These are phyloP conservation scores for Lasioglossum vierecki DNA, from an alignment of 2,888 invertebrate species.

Conservation along the genomic window DNA sequence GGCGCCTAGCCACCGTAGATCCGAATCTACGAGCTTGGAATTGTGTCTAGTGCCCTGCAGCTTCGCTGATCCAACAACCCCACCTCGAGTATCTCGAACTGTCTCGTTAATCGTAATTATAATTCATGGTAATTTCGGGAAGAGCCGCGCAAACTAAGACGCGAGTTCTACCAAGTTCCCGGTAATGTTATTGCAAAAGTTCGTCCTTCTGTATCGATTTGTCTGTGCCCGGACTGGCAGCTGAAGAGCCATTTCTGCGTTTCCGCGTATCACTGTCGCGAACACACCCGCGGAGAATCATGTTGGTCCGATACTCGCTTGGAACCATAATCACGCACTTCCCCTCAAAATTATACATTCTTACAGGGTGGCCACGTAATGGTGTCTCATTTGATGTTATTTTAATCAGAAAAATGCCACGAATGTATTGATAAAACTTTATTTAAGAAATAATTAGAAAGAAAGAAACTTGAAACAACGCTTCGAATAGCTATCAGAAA, in stretches of 20 bases:
- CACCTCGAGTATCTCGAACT: neutral
- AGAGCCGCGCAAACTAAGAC: neutral
- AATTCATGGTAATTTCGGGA: neutral
- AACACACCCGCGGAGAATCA: neutral
- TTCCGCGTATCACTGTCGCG: neutral
- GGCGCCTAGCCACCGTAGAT: slow-evolving; percentile 29
- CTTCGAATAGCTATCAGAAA: neutral
- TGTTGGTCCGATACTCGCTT: neutral
- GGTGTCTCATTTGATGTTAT: neutral
- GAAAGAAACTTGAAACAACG: neutral
- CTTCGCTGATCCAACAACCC: slow-evolving; percentile 4
- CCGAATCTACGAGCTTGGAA: slow-evolving; percentile 30
- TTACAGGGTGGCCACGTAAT: too few relatives aligned
- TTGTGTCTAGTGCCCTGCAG: slow-evolving; percentile 29
- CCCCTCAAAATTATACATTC: too few relatives aligned
- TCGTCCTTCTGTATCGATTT: slow-evolving; percentile 12
- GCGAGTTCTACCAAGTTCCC: neutral
- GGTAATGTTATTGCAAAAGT: slow-evolving; percentile 13
- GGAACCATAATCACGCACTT: neutral
- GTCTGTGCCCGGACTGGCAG: neutral
- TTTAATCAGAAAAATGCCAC: neutral
- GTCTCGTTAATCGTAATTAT: slow-evolving; percentile 18
- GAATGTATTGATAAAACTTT: neutral
- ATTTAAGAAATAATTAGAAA: neutral
- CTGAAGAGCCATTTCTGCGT: slow-evolving; percentile 1